Percentiles rank a stretch among this genome's conserved stretches.
phyloP scores from a whole-genome alignment of 2,113 vertebrate genomes.

The Hystrix brachyura region DNA sequence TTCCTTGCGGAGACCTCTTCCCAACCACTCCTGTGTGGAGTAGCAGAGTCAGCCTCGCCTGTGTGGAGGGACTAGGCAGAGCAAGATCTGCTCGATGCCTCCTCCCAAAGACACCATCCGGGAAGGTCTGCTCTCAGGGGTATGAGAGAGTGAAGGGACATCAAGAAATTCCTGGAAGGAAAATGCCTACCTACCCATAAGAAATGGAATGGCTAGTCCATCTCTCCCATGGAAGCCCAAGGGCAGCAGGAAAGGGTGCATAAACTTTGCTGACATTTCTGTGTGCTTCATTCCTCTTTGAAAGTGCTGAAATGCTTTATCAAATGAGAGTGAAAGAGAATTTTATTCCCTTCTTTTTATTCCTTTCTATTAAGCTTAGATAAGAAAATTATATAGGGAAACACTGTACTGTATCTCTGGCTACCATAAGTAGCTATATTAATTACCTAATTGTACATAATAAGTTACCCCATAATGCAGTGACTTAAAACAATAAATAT shows the following conservation, averaged over 20 bases:
- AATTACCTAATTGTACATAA: not conserved
- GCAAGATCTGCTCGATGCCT: not conserved
- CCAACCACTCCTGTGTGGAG: not conserved
- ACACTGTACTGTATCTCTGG: not conserved
- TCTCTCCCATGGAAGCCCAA: not conserved
- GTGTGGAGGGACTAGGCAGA: not conserved
- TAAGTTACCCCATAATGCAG: not conserved
- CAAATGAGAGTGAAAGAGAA: not conserved
- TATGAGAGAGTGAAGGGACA: not conserved
- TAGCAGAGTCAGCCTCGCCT: not conserved
- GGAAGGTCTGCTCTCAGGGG: not conserved
- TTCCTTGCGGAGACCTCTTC: not conserved
- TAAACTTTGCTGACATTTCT: not conserved
- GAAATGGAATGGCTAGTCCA: not conserved
- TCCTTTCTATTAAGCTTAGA: not conserved
- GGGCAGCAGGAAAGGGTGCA: not conserved
- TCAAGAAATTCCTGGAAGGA: not conserved
- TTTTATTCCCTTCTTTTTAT: not conserved
- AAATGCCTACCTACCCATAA: not conserved
- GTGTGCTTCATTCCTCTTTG: not conserved
- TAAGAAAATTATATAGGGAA: not conserved
- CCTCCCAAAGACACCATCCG: not conserved
- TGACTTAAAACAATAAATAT: not conserved
- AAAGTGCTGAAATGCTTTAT: not conserved
- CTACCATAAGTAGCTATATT: not conserved